Conservation (phyloP, 2,113 vertebrate genomes). For the Rhipidura dahli region DNA sequence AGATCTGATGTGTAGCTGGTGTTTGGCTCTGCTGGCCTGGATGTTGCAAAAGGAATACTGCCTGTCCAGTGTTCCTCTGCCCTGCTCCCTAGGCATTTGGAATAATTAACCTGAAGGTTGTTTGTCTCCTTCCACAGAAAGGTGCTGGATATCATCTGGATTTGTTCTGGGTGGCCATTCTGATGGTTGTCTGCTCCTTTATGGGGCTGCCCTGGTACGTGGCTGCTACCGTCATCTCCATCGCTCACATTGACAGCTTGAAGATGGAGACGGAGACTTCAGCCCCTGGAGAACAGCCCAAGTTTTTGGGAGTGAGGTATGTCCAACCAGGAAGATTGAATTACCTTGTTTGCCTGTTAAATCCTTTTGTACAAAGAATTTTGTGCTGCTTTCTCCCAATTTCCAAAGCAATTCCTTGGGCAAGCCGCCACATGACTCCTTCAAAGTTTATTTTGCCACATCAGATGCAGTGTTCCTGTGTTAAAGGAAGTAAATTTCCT, state of each 20-base stretch:
- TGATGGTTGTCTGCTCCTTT: slow-evolving; percentile 92
- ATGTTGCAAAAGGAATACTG: not conserved
- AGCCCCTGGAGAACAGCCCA: slow-evolving; percentile 95
- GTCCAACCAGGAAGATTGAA: not conserved
- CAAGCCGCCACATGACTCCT: not conserved
- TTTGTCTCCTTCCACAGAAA: slow-evolving; percentile 78
- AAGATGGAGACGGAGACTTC: slow-evolving; percentile 99
- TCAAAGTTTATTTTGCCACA: not conserved
- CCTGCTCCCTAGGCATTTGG: not conserved
- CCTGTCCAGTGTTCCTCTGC: not conserved
- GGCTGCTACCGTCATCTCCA: slow-evolving; percentile 96
- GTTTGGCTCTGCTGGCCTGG: not conserved
- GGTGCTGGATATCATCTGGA: slow-evolving; percentile 97
- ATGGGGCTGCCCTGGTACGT: slow-evolving; percentile 98
- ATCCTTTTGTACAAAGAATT: not conserved
- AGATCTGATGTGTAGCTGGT: accelerated
- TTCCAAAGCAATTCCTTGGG: not conserved
- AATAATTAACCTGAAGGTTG: not conserved
- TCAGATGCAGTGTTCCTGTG: accelerated
- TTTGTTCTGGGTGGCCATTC: slow-evolving; percentile 92
- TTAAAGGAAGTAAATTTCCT: not conserved
- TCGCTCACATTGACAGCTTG: slow-evolving; percentile 97
- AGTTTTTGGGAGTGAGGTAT: slow-evolving; percentile 96
- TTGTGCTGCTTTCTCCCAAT: not conserved
- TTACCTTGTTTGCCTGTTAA: not conserved